Percentiles rank a stretch among this genome's conserved stretches.
Evolutionary conservation across 2,888 invertebrate species (phyloP).

Genomic region (Odontocerum albicorne): DNA sequence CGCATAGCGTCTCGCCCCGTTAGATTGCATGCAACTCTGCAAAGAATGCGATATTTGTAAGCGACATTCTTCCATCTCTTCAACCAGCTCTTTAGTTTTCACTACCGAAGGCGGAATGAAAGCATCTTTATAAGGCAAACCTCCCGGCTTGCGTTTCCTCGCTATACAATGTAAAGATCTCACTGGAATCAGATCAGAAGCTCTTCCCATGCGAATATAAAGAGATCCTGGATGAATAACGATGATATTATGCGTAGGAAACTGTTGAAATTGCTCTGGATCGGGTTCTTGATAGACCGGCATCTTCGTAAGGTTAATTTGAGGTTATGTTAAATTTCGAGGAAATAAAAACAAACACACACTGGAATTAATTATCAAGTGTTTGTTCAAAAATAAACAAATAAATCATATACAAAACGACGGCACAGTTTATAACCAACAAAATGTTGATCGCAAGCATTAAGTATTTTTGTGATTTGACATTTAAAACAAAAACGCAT

Average conservation of each 20-base stretch:
- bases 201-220: conserved; percentile 85
- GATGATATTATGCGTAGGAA: conserved; percentile 79
- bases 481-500: no score
- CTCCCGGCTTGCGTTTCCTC: conserved; percentile 60
- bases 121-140: conserved; percentile 57
- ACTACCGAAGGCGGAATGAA: conserved; percentile 67
- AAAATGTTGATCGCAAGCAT: no score
- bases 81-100: conserved; percentile 67
- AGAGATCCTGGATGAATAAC: conserved; percentile 95
- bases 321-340: no score
- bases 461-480: no score
- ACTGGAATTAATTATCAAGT: no score
- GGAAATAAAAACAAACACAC: no score
- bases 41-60: conserved; percentile 81
- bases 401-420: no score
- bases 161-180: conserved; percentile 86
- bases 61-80: conserved; percentile 82
- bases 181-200: conserved; percentile 85
- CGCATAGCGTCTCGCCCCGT: conserved; percentile 77
- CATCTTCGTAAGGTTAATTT: conserved; percentile 38
- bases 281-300: conserved; percentile 47
- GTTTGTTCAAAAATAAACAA: no score
- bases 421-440: no score
- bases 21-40: conserved; percentile 84
- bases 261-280: conserved; percentile 60